Evolutionary conservation across 2,113 vertebrate genomes (phyloP).

Genomic region (Hemiprocne comata): DNA sequence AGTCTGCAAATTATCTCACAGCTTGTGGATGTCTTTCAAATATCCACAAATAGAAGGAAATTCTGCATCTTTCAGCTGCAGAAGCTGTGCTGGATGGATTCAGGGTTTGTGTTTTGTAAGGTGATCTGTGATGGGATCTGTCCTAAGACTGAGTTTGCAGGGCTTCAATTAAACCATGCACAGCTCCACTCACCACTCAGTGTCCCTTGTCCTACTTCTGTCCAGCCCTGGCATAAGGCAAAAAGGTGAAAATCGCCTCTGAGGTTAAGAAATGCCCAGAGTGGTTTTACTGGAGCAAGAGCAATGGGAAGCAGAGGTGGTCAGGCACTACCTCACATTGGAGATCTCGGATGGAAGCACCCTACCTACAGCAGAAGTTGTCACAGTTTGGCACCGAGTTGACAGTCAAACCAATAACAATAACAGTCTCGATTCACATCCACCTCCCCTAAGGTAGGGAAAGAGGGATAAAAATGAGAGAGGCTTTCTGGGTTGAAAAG

Average conservation of each 20-base stretch:
- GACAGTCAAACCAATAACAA: no score
- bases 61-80: neutral
- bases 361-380: accelerated
- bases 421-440: no score
- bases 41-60: neutral
- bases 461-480: no score
- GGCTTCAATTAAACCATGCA: neutral
- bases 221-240: neutral
- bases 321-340: accelerated
- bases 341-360: neutral
- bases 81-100: neutral
- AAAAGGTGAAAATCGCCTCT: neutral
- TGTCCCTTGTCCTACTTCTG: neutral
- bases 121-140: neutral
- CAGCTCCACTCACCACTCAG: neutral
- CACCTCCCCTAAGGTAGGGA: no score
- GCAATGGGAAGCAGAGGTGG: neutral
- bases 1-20: neutral
- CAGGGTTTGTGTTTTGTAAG: neutral
- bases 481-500: no score
- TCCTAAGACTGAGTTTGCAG: neutral
- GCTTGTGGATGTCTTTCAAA: neutral
- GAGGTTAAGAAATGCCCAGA: neutral
- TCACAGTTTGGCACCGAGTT: no score
- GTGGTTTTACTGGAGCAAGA: neutral